Percentiles rank a stretch among this genome's conserved stretches.
Evolutionary conservation across 2,113 vertebrate genomes (phyloP).

Genomic region (Mobula birostris): DNA sequence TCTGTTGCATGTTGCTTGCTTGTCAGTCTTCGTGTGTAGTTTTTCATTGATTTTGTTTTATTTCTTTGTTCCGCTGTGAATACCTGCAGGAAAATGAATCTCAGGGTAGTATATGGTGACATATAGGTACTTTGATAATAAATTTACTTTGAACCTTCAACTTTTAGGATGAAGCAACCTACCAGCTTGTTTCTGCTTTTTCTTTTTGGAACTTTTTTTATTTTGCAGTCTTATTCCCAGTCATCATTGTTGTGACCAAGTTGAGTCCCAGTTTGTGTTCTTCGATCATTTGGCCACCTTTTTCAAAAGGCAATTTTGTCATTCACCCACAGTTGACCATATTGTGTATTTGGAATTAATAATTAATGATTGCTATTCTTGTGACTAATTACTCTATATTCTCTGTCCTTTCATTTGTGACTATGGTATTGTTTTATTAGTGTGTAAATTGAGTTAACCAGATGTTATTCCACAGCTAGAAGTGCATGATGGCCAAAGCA

Average conservation of each 20-base stretch:
- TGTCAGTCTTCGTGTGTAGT: too few relatives aligned
- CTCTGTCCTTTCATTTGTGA: slow-evolving; percentile 3
- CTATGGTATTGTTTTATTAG: background rate
- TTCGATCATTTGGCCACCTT: background rate
- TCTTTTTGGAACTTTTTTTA: background rate
- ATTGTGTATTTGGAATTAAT: background rate
- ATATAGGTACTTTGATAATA: too few relatives aligned
- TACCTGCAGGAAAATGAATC: too few relatives aligned
- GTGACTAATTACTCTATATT: background rate
- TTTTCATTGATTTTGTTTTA: too few relatives aligned
- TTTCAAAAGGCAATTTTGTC: background rate
- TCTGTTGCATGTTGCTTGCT: too few relatives aligned
- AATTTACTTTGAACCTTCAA: too few relatives aligned
- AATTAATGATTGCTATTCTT: background rate
- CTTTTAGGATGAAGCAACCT: too few relatives aligned
- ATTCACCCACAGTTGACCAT: too few relatives aligned
- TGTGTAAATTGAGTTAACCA: background rate
- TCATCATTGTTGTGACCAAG: background rate
- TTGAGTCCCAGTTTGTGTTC: background rate
- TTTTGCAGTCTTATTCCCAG: background rate
- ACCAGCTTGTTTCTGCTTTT: background rate
- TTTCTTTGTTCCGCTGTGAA: too few relatives aligned
- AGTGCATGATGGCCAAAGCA: background rate
- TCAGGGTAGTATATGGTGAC: too few relatives aligned
- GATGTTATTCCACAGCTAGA: background rate